A percentile compares a stretch with the other conserved stretches of the same genome.
Evolutionary conservation across 2,888 invertebrate genomes (phyloP).

Genomic region (Seira musarum): DNA sequence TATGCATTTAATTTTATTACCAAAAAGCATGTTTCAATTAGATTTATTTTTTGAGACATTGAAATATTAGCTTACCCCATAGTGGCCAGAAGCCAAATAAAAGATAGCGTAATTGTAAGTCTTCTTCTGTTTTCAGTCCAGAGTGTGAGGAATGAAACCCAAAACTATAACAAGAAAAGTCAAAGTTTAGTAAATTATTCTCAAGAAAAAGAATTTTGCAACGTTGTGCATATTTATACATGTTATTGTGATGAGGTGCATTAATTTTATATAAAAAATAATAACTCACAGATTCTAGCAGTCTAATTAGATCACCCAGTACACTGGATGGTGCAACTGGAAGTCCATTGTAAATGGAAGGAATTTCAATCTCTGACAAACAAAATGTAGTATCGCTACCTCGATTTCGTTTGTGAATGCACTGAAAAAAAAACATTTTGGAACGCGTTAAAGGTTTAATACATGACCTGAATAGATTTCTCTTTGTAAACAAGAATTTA

Average conservation of each 20-base stretch:
- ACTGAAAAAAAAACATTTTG: constrained; percentile 42
- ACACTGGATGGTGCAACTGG: constrained; percentile 63
- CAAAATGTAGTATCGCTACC: constrained; percentile 65
- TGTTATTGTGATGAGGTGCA: too few relatives aligned
- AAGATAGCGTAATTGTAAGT: constrained; percentile 63
- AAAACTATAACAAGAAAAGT: constrained; percentile 66
- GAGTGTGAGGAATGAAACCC: constrained; percentile 64
- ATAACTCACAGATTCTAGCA: constrained; percentile 63
- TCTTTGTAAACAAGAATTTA: neutral
- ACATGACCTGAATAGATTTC: constrained; percentile 13
- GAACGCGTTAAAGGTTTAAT: neutral
- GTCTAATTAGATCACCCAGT: constrained; percentile 67
- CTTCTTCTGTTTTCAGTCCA: constrained; percentile 68
- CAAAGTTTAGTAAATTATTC: too few relatives aligned
- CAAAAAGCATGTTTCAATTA: neutral
- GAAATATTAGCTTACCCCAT: constrained; percentile 60
- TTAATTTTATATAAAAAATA: too few relatives aligned
- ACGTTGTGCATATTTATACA: too few relatives aligned
- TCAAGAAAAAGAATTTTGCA: too few relatives aligned
- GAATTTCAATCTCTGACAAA: constrained; percentile 69
- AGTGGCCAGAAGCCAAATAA: constrained; percentile 68
- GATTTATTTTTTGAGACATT: constrained; percentile 6
- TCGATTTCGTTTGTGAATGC: constrained; percentile 66
- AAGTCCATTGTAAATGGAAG: constrained; percentile 59
- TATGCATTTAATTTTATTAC: neutral